Base-by-base conservation (phyloP, 2,113 vertebrate genomes). In the Mastomys coucha region DNA sequence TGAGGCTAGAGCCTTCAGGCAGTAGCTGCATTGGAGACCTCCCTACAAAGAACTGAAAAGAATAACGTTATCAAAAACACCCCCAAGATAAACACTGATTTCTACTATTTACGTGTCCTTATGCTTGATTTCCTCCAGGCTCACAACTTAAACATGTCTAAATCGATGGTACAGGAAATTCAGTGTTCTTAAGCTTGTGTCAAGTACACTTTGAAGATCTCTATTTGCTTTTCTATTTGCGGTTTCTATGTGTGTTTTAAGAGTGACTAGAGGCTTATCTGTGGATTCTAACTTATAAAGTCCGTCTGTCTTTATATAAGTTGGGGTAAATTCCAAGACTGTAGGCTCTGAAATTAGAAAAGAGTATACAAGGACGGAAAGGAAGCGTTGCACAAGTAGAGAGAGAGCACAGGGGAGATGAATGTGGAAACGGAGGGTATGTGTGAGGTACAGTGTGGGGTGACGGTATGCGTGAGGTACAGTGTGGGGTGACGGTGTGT, bases 201-300 rank as follows among this genome's bases (percentile, higher is more conserved):
- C 77, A 97, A 95, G 60, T 10, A 96, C 11, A 0, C 24, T 56
- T 69, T 73, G 31, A 93, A 92, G 36, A 20, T 88, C 33, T 86
- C 36, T 92, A 49, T 88, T 96, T 94, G 19, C 53, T 95, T 24
- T 78, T 84, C 63, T 80, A 2, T 88, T 93, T 45, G 24, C 10
- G 88, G n/a, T 33, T 10, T 88, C 24, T 45, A 36, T 42, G 2
- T 67, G 1, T 93, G 19, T 75, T 95, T 97, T 95, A 39, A 67
- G n/a, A 49, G 17, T 81, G 53, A 53, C 53, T 53, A 53, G 53
- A 13, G 11, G 11, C 51, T 53, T 11, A 53, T 53, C 9, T 53
- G 53, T 53, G 53, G 53, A 53, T 53, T 13, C 53, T 53, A 53
- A 11, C 53, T 53, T 53, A 12, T 53, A 53, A 53, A 53, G 53